Evolutionary conservation across 92 coral and sea anemone species (phyloP).

Genomic region (Zoanthus sociatus): DNA sequence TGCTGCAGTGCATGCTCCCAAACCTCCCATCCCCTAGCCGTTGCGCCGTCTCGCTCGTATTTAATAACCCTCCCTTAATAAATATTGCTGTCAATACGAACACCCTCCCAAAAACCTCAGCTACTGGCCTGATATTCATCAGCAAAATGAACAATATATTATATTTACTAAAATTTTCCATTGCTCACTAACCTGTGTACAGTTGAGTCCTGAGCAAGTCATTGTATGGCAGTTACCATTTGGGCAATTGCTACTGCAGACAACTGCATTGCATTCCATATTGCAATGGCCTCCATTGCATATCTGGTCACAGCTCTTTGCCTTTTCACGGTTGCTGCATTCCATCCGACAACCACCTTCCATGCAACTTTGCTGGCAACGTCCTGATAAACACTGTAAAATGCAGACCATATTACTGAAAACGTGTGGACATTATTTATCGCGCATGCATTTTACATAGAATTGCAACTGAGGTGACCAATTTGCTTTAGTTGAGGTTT

Average conservation of each 20-base stretch:
- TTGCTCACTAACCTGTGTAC: conserved; percentile 19
- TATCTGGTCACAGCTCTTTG: conserved; percentile 12
- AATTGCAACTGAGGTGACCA: too few species aligned
- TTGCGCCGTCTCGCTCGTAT: too few species aligned
- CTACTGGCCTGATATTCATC: too few species aligned
- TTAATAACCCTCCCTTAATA: too few species aligned
- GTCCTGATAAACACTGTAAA: conserved; percentile 21
- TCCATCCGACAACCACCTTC: conserved; percentile 6
- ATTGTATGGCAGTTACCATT: conserved; percentile 15
- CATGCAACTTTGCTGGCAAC: conserved; percentile 26
- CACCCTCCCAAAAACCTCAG: too few species aligned
- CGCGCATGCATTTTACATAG: too few species aligned
- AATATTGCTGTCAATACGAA: too few species aligned
- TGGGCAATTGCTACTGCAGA: conserved; percentile 23
- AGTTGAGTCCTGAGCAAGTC: conserved; percentile 25
- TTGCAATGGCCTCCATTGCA: conserved; percentile 19
- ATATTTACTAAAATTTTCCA: neutral
- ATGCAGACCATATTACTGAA: neutral
- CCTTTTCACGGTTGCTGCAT: neutral
- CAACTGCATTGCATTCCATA: conserved; percentile 31
- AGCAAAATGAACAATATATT: neutral
- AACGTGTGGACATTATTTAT: too few species aligned
- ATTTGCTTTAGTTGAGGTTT: too few species aligned
- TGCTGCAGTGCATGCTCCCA: too few species aligned
- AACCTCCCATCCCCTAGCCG: too few species aligned